phyloP scores from a whole-genome alignment of 37 sponge, comb jelly and placozoan species.

The Beroe ovata region DNA sequence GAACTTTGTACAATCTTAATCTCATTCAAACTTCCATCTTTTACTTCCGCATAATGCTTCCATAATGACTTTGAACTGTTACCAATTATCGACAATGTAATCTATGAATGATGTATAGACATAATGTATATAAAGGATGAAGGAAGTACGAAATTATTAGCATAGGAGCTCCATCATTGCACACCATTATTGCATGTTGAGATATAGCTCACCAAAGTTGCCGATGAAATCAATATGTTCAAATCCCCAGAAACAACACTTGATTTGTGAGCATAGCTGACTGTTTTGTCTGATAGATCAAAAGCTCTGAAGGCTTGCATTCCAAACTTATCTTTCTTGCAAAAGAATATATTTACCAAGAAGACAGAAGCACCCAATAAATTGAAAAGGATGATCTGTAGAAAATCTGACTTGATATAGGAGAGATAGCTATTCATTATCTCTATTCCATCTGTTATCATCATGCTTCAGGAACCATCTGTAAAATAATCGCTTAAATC shows the following conservation, averaged over 20 bases:
- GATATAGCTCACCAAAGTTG: not conserved
- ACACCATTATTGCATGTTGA: no score
- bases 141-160: no score
- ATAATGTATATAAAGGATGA: no score
- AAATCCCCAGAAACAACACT: not conserved
- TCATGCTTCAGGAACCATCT: no score
- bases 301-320: slow-evolving; percentile 45
- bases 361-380: no score
- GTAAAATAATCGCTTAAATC: no score
- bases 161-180: no score
- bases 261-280: not conserved
- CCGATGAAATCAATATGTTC: slow-evolving; percentile 1
- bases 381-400: no score
- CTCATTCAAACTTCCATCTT: not conserved
- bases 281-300: not conserved
- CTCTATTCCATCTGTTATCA: no score
- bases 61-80: not conserved
- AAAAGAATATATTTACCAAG: no score
- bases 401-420: not conserved
- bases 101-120: not conserved
- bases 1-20: not conserved
- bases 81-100: not conserved
- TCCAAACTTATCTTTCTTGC: not conserved
- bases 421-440: not conserved
- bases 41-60: not conserved